These are phyloP conservation scores for Camponotus pennsylvanicus DNA, from an alignment of 1,140 invertebrate genomes.

Conservation along the genomic window DNA sequence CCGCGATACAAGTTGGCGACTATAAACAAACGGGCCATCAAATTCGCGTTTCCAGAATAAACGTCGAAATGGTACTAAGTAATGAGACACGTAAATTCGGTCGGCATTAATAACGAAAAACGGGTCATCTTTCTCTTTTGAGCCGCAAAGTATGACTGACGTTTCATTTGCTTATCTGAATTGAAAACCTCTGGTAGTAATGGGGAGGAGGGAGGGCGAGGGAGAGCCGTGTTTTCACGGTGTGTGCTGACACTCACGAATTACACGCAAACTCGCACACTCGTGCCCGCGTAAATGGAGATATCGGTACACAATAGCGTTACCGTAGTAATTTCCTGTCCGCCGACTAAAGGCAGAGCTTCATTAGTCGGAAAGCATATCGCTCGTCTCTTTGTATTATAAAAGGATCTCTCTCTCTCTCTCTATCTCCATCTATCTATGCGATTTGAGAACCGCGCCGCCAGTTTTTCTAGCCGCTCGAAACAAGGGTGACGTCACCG, in stretches of 20 bases:
- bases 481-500: neutral
- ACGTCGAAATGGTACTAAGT: neutral
- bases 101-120: neutral
- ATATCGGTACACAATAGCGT: constrained; percentile 77
- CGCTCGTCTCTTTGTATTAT: constrained; percentile 73
- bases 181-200: constrained; percentile 34
- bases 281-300: constrained; percentile 56
- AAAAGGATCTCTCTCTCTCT: neutral
- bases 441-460: neutral
- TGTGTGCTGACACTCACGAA: constrained; percentile 55
- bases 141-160: constrained; percentile 37
- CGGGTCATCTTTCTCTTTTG: neutral
- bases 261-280: constrained; percentile 70
- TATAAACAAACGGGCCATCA: neutral
- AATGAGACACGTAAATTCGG: neutral
- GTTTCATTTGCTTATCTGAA: constrained; percentile 54
- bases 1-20: neutral
- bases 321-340: constrained; percentile 82
- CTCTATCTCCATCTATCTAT: neutral
- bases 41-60: neutral
- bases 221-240: constrained; percentile 33
- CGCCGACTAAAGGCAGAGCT: constrained; percentile 59
- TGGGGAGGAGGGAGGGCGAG: neutral
- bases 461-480: neutral
- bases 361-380: constrained; percentile 81